Base-by-base conservation (phyloP, 2,113 vertebrate species). In the Genyomyrus donnyi region DNA sequence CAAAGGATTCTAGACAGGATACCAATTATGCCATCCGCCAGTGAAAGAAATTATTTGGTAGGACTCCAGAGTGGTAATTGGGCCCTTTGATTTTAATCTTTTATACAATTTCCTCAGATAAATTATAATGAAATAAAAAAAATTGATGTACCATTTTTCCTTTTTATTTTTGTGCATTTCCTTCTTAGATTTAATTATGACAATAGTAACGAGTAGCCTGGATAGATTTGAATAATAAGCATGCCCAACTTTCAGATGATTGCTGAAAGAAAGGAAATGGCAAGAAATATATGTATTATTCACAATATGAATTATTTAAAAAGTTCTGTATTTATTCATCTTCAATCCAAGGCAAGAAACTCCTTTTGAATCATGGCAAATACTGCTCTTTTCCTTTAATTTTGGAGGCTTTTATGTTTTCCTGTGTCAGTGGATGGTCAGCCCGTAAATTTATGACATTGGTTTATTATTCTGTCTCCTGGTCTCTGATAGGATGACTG, bases 251-350 rank as follows among this genome's bases (percentile, higher is more conserved):
- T 80, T 42, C 35, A 19, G 35, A 80, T 80, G 74, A 80, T 80
- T 42, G 74, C 74, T 80, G 74, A 80, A 42, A 80, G 74, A 80
- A 35, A 39, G 17, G 74, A 42, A 39, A 35, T 80, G 74, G 35
- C 74, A 48, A 86, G 84, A 86, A 86, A 86, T n/a, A 50, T 27
- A 86, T 86, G 84, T 50, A 86, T 86, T 86, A 86, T 86, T 48
- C 84, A 86, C 24, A 27, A 31, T 27, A 15, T 86, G 84, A 86
- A 86, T 86, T 48, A 86, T 86, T 86, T 21, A 86, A 48, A 48
- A 48, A 80, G 3, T 86, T 86, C 84, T n/a, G 83, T 85, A 85
- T 85, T 49, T 48, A 49, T 86, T 86, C 24, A 86, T 86, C 4
- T 86, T 48, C 83, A 85, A 21, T 46, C 9, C 10, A 86, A 49